phyloP scores from a whole-genome alignment of 2,888 invertebrate genomes.

The Pedicia rivosa region DNA sequence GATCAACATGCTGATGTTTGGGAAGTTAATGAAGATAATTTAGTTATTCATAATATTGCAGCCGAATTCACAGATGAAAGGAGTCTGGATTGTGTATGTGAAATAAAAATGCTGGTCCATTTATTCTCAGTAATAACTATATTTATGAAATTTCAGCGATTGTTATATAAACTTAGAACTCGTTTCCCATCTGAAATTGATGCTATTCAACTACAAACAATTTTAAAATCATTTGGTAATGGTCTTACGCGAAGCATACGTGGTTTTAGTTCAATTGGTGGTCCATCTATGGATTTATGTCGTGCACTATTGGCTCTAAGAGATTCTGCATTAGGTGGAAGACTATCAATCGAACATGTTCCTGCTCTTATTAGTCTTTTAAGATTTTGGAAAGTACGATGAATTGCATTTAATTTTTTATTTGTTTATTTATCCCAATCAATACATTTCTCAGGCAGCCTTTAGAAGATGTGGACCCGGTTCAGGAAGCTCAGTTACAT shows the following conservation, averaged over 20 bases:
- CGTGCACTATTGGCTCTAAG: slow-evolving; percentile 51
- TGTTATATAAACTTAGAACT: slow-evolving; percentile 14
- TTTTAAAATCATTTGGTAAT: slow-evolving; percentile 37
- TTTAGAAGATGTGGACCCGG: slow-evolving; percentile 14
- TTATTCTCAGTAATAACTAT: not conserved
- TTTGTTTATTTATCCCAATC: not conserved
- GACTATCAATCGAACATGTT: slow-evolving; percentile 40
- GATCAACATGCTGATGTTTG: slow-evolving; percentile 59
- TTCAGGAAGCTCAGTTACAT: slow-evolving; percentile 10
- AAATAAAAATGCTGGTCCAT: not conserved
- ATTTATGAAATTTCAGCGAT: slow-evolving; percentile 9
- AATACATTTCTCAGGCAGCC: slow-evolving; percentile 7
- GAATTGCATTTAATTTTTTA: not conserved
- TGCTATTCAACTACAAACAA: slow-evolving; percentile 41
- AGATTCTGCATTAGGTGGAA: slow-evolving; percentile 46
- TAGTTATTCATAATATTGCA: slow-evolving; percentile 46
- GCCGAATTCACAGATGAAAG: slow-evolving; percentile 41
- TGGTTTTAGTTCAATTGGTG: slow-evolving; percentile 12
- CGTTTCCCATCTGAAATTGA: slow-evolving; percentile 46
- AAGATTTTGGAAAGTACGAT: slow-evolving; percentile 43
- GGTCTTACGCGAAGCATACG: slow-evolving; percentile 31
- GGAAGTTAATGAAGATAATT: slow-evolving; percentile 64
- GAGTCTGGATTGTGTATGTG: slow-evolving; percentile 35
- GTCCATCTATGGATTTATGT: slow-evolving; percentile 44
- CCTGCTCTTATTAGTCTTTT: slow-evolving; percentile 46